Evolutionary conservation across 2,888 invertebrate species (phyloP).

Genomic region (Ommatoiulus sabulosus): DNA sequence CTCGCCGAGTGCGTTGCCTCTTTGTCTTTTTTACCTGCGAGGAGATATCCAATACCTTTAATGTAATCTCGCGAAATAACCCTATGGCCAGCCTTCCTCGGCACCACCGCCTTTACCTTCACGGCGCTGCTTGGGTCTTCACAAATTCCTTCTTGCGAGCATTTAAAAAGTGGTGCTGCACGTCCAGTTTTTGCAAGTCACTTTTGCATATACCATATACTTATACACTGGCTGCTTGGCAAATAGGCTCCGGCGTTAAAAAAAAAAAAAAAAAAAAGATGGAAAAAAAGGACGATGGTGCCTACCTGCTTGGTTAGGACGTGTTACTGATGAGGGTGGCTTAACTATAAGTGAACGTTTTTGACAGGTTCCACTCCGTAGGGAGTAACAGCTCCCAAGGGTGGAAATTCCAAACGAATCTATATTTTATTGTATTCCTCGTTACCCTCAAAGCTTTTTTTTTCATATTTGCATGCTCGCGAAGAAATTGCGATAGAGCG

Average conservation of each 20-base stretch:
- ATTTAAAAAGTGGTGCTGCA: constrained; percentile 10
- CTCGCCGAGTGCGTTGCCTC: constrained; percentile 26
- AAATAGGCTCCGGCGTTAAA: constrained; percentile 17
- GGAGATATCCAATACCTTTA: constrained; percentile 29
- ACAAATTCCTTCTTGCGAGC: background rate
- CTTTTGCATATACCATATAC: constrained; percentile 38
- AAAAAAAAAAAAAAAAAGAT: background rate
- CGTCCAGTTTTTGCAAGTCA: constrained; percentile 40
- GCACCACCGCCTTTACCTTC: background rate
- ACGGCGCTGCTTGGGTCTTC: background rate
- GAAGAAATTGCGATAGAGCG: background rate
- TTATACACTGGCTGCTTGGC: constrained; percentile 14
- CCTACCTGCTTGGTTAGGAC: constrained; percentile 40
- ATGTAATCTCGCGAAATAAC: constrained; percentile 25
- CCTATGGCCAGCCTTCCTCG: background rate
- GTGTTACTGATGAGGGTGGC: constrained; percentile 43
- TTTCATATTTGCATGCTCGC: background rate
- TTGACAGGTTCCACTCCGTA: constrained; percentile 50
- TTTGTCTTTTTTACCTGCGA: constrained; percentile 38
- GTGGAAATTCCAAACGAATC: constrained; percentile 45
- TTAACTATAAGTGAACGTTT: constrained; percentile 38
- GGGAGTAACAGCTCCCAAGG: constrained; percentile 50
- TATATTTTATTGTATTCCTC: constrained; percentile 47
- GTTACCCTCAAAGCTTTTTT: background rate
- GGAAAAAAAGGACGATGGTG: background rate